Evolutionary conservation across 2,797 vertebrate species (phyloP).

Genomic region (Lagorchestes hirsutus): DNA sequence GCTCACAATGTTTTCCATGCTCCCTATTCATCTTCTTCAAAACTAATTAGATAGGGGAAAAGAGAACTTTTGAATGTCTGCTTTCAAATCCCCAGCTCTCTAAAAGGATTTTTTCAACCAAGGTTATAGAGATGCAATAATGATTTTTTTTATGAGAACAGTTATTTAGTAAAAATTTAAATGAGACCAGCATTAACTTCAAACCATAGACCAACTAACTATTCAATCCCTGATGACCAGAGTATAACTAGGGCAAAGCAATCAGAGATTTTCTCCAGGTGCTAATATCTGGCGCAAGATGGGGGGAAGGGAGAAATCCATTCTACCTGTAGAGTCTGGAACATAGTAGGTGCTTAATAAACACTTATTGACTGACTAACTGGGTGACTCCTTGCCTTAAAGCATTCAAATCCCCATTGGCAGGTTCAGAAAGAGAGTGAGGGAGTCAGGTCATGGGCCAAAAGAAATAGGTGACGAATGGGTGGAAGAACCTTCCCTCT

Average conservation of each 20-base stretch:
- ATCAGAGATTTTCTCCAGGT: background rate
- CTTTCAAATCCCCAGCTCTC: conserved; percentile 17
- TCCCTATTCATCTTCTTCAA: background rate
- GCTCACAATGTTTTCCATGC: background rate
- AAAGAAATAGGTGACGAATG: background rate
- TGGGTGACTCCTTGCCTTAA: background rate
- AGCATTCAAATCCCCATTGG: background rate
- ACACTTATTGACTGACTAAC: background rate
- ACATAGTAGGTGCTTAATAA: background rate
- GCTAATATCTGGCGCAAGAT: background rate
- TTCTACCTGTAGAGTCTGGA: background rate
- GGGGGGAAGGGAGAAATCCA: background rate
- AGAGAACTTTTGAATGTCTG: conserved; percentile 22
- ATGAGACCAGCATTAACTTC: conserved; percentile 2
- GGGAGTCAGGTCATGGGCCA: background rate
- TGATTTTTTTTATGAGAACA: background rate
- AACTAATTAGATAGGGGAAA: background rate
- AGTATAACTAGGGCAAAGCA: conserved; percentile 16
- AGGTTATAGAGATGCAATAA: background rate
- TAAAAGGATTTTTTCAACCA: conserved; percentile 10
- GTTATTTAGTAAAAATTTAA: conserved; percentile 2
- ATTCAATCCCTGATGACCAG: conserved; percentile 15
- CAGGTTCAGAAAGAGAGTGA: background rate
- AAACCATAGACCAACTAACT: background rate
- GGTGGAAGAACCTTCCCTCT: background rate